Evolutionary conservation across 1,140 invertebrate species (phyloP), one percentile per base, ranked within the genome.

Genomic region (Frieseomelitta varia): DNA sequence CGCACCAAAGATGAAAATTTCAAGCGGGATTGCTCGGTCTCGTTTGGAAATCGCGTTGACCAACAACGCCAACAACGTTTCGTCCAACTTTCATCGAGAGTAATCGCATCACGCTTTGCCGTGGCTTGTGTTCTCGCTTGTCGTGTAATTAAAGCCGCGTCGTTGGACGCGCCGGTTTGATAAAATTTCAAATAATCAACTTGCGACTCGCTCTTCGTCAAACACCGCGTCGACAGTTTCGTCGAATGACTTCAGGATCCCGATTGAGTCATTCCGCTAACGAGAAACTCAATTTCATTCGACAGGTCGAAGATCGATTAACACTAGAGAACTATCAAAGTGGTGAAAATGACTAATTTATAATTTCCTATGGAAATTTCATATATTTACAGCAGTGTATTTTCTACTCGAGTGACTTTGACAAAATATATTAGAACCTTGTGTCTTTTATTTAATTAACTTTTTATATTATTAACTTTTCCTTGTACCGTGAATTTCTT

Each of bases 41-140:
- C 2, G 24, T 24, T 11, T 24, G 6, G 51, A 72, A 73, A 73
- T 73, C 51, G 69, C 24, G n/a, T 73, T 27, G 58, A 53, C 15
- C 27, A 47, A 15, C 27, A 47, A 15, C 12, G 69, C 10, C 56
- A 81, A 34, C 69, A 65, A 47, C 51, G 61, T 47, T 8, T n/a
- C 24, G 0, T 11, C 15, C 8, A 65, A 15, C 30, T 30, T 47
- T 47, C n/a, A 39, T 17, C 12, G 8, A n/a, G 8, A n/a, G 19
- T 76, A 65, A 82, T 82, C 73, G 17, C 19, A 27, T 82, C 76
- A 76, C 47, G 51, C 72, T 82, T 67, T 77, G 27, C 15, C 27
- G 67, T 24, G 27, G 19, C 1, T 34, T 63, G n/a, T 69, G n/a
- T 69, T 83, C 51, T 51, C 34, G 63, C 8, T 58, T 19, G 51